Percentiles rank a stretch among this genome's conserved stretches.
phyloP scores from a whole-genome alignment of 2,797 vertebrate genomes.

The Megalops cyprinoides region DNA sequence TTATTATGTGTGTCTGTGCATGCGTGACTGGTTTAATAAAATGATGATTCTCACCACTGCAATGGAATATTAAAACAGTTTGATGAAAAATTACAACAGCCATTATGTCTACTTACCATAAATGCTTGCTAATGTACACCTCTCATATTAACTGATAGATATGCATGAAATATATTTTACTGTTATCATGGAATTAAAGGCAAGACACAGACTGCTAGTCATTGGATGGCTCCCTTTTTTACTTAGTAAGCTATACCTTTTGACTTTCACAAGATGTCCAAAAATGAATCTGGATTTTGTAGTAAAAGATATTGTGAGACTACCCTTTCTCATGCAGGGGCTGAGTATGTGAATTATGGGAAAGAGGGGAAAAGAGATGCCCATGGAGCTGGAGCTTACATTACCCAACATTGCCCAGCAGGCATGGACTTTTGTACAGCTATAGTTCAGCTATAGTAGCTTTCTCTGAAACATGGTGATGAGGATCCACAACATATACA shows the following conservation, averaged over 20 bases:
- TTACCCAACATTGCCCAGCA: neutral
- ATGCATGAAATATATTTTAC: slow-evolving; percentile 49
- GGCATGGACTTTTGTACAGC: neutral
- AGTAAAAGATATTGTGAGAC: too few relatives aligned
- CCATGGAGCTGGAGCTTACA: neutral
- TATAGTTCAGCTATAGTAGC: neutral
- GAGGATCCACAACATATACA: slow-evolving; percentile 16
- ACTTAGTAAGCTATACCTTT: neutral
- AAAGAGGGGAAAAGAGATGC: neutral
- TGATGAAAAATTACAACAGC: slow-evolving; percentile 51
- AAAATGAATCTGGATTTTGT: neutral
- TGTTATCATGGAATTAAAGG: slow-evolving; percentile 43
- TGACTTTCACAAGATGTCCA: neutral
- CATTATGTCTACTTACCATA: slow-evolving; percentile 59
- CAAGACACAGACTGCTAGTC: slow-evolving; percentile 44
- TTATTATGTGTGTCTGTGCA: slow-evolving; percentile 49
- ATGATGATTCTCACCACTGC: slow-evolving; percentile 44
- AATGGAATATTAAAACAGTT: slow-evolving; percentile 53
- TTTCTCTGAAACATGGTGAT: neutral
- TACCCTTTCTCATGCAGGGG: too few relatives aligned
- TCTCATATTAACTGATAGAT: slow-evolving; percentile 20
- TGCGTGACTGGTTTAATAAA: slow-evolving; percentile 58
- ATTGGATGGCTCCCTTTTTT: slow-evolving; percentile 31
- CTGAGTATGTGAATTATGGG: neutral
- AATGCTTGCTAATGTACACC: slow-evolving; percentile 48